phyloP scores from a whole-genome alignment of 2,797 vertebrate species.

The Avahi laniger region DNA sequence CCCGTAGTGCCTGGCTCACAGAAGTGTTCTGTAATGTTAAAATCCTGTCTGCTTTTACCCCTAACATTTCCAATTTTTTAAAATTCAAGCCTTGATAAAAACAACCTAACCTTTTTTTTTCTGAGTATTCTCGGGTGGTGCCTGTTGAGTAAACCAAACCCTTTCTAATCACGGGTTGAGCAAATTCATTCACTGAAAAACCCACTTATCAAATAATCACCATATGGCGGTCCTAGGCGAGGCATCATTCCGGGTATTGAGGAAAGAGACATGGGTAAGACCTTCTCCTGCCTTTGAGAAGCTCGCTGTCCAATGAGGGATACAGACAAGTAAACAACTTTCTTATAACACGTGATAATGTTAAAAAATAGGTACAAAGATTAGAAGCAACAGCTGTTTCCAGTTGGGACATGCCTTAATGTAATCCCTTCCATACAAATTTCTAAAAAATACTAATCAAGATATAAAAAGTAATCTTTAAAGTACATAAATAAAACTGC shows the following conservation, averaged over 20 bases:
- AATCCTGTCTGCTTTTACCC: background rate
- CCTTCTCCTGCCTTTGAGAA: background rate
- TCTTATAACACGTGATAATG: background rate
- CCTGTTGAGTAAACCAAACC: conserved; percentile 2
- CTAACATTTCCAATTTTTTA: background rate
- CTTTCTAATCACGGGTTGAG: background rate
- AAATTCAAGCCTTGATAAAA: background rate
- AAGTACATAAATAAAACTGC: background rate
- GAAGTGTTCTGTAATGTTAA: background rate
- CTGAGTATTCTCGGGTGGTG: background rate
- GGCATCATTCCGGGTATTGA: background rate
- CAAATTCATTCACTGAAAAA: conserved; percentile 19
- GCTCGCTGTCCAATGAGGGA: background rate
- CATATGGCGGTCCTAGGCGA: background rate
- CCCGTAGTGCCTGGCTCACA: accelerated
- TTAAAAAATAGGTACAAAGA: background rate
- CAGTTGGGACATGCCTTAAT: background rate
- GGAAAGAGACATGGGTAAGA: background rate
- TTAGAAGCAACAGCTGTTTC: background rate
- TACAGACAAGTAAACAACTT: background rate
- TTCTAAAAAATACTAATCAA: background rate
- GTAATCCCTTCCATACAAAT: background rate
- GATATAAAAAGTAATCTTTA: background rate
- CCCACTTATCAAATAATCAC: background rate
- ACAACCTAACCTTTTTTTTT: background rate